Evolutionary conservation across 2,888 invertebrate genomes (phyloP), one percentile per base, ranked within the genome.

Genomic region (Aquatica leii): DNA sequence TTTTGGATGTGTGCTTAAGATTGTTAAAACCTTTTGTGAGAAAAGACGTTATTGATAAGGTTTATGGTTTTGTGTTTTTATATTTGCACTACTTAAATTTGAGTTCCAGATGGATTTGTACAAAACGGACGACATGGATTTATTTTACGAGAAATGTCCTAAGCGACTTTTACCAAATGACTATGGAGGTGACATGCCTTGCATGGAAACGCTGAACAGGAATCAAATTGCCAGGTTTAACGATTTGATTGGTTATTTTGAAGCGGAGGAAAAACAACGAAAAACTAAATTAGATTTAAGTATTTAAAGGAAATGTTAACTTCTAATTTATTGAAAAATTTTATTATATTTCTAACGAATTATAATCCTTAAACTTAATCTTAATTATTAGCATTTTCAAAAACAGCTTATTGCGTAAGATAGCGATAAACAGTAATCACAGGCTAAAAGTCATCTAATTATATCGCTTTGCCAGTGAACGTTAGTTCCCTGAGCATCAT

Each of bases 11-110:
- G 74, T 69, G 84, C 20, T 74, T 85, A 72, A 67, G 79, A 1
- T 74, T 85, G 12, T 57, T 84, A 1, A 82, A 75, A 65, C 88
- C 88, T 0, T 88, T 88, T 69, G 83, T 88, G 82, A 85, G 85
- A 64, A 86, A 20, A 9, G 52, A 60, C 1, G 43, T 60, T 15
- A 24, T 43, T 12, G 37, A 56, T 11, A 15, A 37, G 43, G 54
- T 58, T 62, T 52, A 46, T 50, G n/a, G n/a, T n/a, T n/a, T n/a
- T n/a, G n/a, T n/a, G n/a, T 40, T 40, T 11, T 2, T 9, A 5
- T 6, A 2, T 24, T 6, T 2, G 11, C 11, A 37, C n/a, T n/a
- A 3, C 37, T 12, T 3, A 37, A 37, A 37, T 37, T 24, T 24
- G 2, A 2, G 24, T 31, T 24, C 17, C 51, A 14, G 12, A 34